Base-by-base conservation (phyloP, 2,113 vertebrate genomes). In the Vidua macroura region DNA sequence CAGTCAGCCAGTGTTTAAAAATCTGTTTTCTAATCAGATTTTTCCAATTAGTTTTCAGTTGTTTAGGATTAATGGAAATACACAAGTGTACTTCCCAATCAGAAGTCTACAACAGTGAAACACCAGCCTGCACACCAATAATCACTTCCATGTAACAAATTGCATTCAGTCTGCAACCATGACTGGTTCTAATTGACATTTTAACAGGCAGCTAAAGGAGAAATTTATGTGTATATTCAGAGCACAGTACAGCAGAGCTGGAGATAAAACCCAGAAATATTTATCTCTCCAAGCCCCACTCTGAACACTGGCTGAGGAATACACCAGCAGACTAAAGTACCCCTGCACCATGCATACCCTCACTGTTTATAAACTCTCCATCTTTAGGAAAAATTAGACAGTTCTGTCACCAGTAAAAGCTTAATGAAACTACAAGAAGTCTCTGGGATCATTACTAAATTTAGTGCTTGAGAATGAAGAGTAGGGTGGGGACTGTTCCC, bases 401-500 rank as follows among this genome's bases (percentile, higher is more conserved):
- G 24, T 69, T 80, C 49, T 44, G 15, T 66, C 37, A 77, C 53
- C 39, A 39, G 21, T 17, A 55, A 73, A 83, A 83, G 33, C 20
- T 59, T 68, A 55, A 59, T n/a, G 37, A 14, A 84, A 31, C 55
- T 70, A 56, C 66, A 49, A n/a, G 60, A 74, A 48, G 58, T 6
- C 19, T 58, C 27, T 52, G 51, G 35, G 18, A 73, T 30, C 27
- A 53, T 16, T 27, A 43, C 31, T 49, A 77, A 39, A 17, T 35
- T 23, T 60, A 27, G 43, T 30, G 44, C 76, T 94, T 79, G 52
- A 53, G 48, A 79, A 85, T 8, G 10, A 63, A 73, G 39, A 41
- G 1, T 10, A 21, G 4, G 14, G 21, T 1, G 0, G 5, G 37
- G 37, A 6, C 14, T 64, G n/a, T 22, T 33, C 22, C 20, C 25